These are phyloP conservation scores for Sinhomidia bicolor DNA, from an alignment of 2,888 invertebrate species.

Conservation along the genomic window DNA sequence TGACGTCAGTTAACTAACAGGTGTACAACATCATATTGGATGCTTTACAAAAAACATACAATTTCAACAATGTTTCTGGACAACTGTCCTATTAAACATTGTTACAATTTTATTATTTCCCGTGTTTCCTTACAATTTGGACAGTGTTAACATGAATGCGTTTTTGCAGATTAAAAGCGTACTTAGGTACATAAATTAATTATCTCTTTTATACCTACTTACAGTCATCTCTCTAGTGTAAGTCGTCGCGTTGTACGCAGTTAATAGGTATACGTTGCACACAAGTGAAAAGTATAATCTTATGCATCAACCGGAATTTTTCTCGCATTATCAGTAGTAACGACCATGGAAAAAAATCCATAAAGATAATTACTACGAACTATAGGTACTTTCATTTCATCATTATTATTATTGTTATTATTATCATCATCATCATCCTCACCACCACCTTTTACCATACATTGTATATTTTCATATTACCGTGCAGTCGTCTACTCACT, in stretches of 20 bases:
- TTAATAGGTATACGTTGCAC: too few relatives aligned
- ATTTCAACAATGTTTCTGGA: too few relatives aligned
- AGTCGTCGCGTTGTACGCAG: too few relatives aligned
- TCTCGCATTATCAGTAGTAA: background rate
- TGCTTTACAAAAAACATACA: too few relatives aligned
- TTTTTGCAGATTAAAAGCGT: background rate
- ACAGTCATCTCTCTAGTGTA: too few relatives aligned
- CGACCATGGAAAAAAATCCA: conserved; percentile 46
- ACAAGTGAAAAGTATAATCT: too few relatives aligned
- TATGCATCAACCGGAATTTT: background rate
- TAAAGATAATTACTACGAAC: conserved; percentile 70
- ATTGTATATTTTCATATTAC: background rate
- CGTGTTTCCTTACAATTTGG: too few relatives aligned
- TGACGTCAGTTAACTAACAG: too few relatives aligned
- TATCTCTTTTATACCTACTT: too few relatives aligned
- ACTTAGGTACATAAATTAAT: background rate
- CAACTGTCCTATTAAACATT: too few relatives aligned
- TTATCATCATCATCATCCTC: conserved; percentile 21
- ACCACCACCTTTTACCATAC: background rate
- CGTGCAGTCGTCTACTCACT: background rate
- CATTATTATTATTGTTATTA: conserved; percentile 38
- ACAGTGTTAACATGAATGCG: background rate
- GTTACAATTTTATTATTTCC: too few relatives aligned
- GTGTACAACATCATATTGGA: too few relatives aligned
- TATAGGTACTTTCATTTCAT: conserved; percentile 54